Base-by-base conservation (phyloP, 2,113 vertebrate species). In the Pontoporia blainvillei region DNA sequence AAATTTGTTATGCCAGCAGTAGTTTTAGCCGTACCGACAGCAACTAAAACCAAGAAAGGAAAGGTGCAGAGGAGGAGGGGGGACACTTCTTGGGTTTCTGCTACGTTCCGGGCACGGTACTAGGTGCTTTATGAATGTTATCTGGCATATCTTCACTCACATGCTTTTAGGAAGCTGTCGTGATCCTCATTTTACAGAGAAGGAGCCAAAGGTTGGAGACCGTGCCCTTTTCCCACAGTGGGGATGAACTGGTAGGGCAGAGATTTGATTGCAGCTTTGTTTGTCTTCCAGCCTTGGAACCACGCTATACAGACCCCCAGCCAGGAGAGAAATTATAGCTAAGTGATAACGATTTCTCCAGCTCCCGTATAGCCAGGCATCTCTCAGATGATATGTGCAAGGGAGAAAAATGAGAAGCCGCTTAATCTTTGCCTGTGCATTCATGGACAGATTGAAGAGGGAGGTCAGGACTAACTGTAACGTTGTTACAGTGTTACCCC, bases 1-100 rank as follows among this genome's bases (percentile, higher is more conserved):
- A 66, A 39, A 27, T 23, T 46, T 20, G 41, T 66, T 39, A 39
- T 6, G 27, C 20, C 39, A n/a, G 66, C 82, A 71, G 3, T 44
- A 27, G 21, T 87, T 34, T 62, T 57, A 90, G 87, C 75, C 52
- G 14, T 36, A 62, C 62, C 59, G 44, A 95, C 59, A 85, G 36
- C 27, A 29, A 39, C 57, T 34, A 61, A 86, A 54, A 54, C 29
- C 54, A 29, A 34, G 31, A 90, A 5, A n/a, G 75, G 41, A 1
- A 15, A 49, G 41, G 6, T 6, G 23, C 11, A 17, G 10, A 11
- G 17, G 13, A 0, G 4, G 2, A 1, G 1, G 14, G 27, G 62
- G 39, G 36, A 2, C 1, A 44, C 39, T 49, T 82, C 17, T 17
- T 34, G 36, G 54, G 27, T 29, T n/a, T 61, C 81, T 52, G 59